Conservation (phyloP, 2,797 vertebrate genomes). For the Gymnocypris eckloni region DNA sequence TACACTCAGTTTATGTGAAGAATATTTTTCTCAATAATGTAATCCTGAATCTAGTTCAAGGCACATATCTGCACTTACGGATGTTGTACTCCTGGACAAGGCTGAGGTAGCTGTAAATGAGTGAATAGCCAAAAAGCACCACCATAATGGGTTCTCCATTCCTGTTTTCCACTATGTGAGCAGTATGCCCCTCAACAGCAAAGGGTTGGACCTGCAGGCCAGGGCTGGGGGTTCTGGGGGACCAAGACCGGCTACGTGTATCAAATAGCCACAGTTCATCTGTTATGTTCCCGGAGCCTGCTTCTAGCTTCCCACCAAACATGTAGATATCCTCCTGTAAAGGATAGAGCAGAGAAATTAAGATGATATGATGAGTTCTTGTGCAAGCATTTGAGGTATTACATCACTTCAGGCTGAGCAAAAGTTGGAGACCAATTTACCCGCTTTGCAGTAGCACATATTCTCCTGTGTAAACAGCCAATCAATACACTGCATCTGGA, state of each 20-base stretch:
- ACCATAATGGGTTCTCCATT: constrained; percentile 87
- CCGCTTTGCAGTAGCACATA: constrained; percentile 7
- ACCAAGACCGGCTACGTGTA: constrained; percentile 85
- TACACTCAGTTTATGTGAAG: neutral
- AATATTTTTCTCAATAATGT: neutral
- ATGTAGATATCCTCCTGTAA: constrained; percentile 89
- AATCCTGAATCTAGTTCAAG: neutral
- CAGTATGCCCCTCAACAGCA: constrained; percentile 88
- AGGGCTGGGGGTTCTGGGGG: constrained; percentile 70
- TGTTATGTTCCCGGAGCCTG: constrained; percentile 82
- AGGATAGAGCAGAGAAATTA: constrained; percentile 1
- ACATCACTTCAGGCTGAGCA: neutral
- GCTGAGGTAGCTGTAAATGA: constrained; percentile 88
- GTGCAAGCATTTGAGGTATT: neutral
- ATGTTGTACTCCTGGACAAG: constrained; percentile 90
- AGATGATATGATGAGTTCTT: neutral
- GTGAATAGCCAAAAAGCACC: constrained; percentile 89
- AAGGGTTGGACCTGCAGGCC: constrained; percentile 83
- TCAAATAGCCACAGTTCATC: constrained; percentile 91
- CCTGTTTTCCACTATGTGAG: constrained; percentile 85
- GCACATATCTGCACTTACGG: constrained; percentile 77
- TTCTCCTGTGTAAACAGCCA: constrained; percentile 15
- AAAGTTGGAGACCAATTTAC: constrained; percentile 25
- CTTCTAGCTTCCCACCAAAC: constrained; percentile 93
- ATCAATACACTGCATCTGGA: constrained; percentile 23